phyloP scores from a whole-genome alignment of 2,797 vertebrate species.

The Streptopelia turtur region DNA sequence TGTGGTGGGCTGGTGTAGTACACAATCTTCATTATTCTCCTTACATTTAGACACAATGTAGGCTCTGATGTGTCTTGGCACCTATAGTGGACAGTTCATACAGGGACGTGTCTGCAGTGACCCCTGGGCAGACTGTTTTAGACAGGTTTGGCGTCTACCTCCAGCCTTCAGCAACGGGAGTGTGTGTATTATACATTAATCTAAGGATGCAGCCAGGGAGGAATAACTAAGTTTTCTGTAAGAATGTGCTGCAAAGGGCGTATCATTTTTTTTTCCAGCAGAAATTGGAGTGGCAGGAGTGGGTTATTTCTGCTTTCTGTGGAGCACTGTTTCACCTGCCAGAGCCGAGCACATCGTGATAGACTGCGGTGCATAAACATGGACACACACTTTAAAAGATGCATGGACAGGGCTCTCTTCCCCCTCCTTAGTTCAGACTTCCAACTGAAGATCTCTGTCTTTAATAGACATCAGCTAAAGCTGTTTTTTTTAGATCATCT shows the following conservation, averaged over 20 bases:
- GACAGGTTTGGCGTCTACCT: not conserved
- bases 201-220: not conserved
- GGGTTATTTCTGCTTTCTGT: not conserved
- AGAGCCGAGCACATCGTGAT: not conserved
- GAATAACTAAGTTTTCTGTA: not conserved
- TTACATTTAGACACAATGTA: not conserved
- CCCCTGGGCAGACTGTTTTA: not conserved
- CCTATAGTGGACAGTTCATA: too few relatives aligned
- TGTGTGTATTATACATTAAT: not conserved
- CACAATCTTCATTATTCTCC: not conserved
- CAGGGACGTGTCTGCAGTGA: not conserved
- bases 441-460: not conserved
- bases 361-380: not conserved
- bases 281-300: not conserved
- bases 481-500: not conserved
- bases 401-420: not conserved
- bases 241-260: not conserved
- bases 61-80: not conserved
- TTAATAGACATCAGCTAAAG: not conserved
- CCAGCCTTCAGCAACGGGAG: not conserved
- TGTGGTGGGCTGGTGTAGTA: not conserved
- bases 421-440: not conserved
- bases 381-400: not conserved
- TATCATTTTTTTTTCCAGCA: not conserved
- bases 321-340: not conserved